Percentiles rank a stretch among this genome's conserved stretches.
Evolutionary conservation across 37 sponge, comb jelly and placozoan species (phyloP).

Genomic region (Geodia barretti): DNA sequence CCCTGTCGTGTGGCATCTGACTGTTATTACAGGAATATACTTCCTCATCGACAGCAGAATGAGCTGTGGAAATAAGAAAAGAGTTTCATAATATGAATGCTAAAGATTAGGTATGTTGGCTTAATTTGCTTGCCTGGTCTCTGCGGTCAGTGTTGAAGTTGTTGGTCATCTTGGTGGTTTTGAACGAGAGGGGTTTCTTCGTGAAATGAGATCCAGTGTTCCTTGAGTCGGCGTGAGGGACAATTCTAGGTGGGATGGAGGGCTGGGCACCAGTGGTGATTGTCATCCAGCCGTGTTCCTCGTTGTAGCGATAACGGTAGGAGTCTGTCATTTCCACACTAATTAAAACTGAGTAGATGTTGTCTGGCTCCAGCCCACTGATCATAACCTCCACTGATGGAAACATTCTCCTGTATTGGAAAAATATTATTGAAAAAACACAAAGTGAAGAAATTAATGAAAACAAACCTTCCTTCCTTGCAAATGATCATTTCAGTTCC

Average conservation of each 20-base stretch:
- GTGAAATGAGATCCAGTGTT: not conserved
- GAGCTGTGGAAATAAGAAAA: not conserved
- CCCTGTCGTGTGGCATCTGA: not conserved
- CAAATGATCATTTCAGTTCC: not conserved
- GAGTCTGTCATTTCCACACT: not conserved
- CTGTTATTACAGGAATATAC: not conserved
- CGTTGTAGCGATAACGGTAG: not conserved
- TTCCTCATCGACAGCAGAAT: not conserved
- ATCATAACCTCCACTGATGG: not conserved
- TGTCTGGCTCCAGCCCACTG: not conserved
- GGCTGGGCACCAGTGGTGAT: not conserved
- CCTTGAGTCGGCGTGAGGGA: not conserved
- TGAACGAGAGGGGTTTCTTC: not conserved
- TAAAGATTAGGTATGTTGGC: too few relatives aligned
- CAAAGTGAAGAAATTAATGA: not conserved
- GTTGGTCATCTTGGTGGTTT: not conserved
- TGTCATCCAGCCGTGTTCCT: not conserved
- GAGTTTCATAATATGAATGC: too few relatives aligned
- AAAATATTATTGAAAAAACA: not conserved
- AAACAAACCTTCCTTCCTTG: not conserved
- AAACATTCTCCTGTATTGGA: not conserved
- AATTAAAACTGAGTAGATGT: not conserved
- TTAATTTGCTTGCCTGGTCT: not conserved
- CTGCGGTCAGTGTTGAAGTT: not conserved
- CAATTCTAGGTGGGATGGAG: not conserved